These are phyloP conservation scores for Ctenomys sociabilis DNA, from an alignment of 2,113 vertebrate species.

Conservation along the genomic window DNA sequence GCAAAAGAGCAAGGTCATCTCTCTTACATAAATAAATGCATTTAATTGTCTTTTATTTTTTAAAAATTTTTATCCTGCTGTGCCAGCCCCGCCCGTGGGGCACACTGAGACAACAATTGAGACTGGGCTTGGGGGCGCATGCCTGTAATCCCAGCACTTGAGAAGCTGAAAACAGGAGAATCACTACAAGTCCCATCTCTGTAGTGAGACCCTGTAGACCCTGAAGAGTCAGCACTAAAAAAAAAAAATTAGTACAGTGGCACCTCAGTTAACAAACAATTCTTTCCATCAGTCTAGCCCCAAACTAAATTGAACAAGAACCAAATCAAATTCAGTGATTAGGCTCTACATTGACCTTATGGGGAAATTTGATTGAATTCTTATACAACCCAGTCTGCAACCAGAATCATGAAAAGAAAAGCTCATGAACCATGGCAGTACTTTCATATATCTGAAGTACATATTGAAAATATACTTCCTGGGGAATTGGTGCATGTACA, in stretches of 20 bases:
- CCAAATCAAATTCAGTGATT: background rate
- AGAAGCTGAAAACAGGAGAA: too few relatives aligned
- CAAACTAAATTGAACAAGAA: background rate
- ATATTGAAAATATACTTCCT: background rate
- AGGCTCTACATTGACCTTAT: background rate
- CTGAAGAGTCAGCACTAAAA: too few relatives aligned
- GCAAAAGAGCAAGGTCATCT: conserved; percentile 2
- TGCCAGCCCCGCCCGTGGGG: too few relatives aligned
- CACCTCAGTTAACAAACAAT: background rate
- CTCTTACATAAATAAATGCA: background rate
- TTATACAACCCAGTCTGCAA: background rate
- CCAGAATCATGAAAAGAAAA: background rate
- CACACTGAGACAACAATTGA: too few relatives aligned
- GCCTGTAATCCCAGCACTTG: too few relatives aligned
- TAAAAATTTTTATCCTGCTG: background rate
- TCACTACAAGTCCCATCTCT: too few relatives aligned
- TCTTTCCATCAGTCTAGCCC: background rate
- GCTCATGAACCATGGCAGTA: background rate
- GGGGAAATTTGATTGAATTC: background rate
- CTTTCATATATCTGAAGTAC: background rate
- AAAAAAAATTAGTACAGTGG: background rate
- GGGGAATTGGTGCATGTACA: background rate
- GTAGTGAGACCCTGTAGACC: too few relatives aligned
- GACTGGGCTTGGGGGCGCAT: too few relatives aligned
- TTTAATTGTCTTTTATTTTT: background rate